phyloP scores from a whole-genome alignment of 2,113 vertebrate genomes.

The Burhinus bistriatus region DNA sequence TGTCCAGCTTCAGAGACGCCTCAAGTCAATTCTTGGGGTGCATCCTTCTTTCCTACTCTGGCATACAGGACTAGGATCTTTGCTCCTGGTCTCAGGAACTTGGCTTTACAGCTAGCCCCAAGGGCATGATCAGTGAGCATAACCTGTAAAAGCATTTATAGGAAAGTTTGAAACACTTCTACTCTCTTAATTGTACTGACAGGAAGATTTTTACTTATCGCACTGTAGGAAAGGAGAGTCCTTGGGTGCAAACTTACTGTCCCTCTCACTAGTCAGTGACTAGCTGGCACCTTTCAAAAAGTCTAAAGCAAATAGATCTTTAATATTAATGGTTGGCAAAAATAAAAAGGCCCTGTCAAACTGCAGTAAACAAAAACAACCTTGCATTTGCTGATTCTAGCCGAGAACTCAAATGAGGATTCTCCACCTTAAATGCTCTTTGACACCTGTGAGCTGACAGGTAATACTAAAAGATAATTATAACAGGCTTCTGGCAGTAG shows the following conservation, averaged over 20 bases:
- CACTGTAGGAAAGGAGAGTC: not conserved
- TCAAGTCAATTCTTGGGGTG: not conserved
- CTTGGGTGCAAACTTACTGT: not conserved
- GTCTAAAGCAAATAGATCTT: not conserved
- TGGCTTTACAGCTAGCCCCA: not conserved
- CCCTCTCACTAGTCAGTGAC: not conserved
- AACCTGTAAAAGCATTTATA: not conserved
- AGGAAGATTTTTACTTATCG: not conserved
- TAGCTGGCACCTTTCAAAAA: not conserved
- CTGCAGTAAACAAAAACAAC: not conserved
- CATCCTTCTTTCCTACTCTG: not conserved
- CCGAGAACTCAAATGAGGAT: not conserved
- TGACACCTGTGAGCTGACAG: not conserved
- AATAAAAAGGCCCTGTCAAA: not conserved
- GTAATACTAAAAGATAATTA: not conserved
- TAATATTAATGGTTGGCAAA: not conserved
- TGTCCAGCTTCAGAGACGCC: not conserved
- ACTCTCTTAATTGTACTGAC: not conserved
- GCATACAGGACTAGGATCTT: not conserved
- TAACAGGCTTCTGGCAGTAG: not conserved
- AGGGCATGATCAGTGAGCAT: not conserved
- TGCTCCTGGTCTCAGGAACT: not conserved
- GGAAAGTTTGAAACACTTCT: not conserved
- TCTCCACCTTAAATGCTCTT: not conserved
- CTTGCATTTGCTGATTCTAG: not conserved